Evolutionary conservation across 2,797 vertebrate species (phyloP).

Genomic region (Urophycis tenuis): DNA sequence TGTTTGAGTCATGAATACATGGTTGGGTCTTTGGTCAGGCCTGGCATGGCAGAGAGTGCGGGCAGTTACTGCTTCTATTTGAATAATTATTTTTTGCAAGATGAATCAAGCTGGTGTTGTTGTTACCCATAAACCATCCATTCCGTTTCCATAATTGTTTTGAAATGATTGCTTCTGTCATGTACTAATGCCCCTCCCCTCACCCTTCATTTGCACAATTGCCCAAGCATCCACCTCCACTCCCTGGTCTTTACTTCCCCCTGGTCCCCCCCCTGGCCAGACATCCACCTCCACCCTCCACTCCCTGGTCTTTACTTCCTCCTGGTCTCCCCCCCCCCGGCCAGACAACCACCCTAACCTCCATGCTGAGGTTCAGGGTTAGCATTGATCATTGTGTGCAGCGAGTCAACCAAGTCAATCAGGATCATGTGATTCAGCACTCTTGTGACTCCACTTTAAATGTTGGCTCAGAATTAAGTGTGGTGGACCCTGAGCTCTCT

Average conservation of each 20-base stretch:
- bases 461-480: background rate
- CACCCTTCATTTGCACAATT: background rate
- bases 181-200: background rate
- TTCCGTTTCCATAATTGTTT: background rate
- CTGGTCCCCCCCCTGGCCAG: no score
- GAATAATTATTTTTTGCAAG: background rate
- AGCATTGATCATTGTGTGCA: conserved; percentile 20
- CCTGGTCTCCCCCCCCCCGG: no score
- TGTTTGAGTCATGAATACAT: background rate
- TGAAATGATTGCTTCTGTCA: background rate
- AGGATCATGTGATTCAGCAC: conserved; percentile 20
- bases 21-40: background rate
- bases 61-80: background rate
- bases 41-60: background rate
- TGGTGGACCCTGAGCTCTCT: background rate
- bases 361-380: conserved; percentile 2
- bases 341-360: no score
- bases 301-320: background rate
- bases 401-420: conserved; percentile 11
- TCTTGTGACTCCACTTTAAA: background rate
- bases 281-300: background rate
- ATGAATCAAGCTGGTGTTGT: background rate
- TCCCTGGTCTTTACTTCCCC: background rate
- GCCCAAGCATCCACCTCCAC: background rate
- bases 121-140: background rate